Evolutionary conservation across 2,797 vertebrate genomes (phyloP).

Genomic region (Sphenodon punctatus): DNA sequence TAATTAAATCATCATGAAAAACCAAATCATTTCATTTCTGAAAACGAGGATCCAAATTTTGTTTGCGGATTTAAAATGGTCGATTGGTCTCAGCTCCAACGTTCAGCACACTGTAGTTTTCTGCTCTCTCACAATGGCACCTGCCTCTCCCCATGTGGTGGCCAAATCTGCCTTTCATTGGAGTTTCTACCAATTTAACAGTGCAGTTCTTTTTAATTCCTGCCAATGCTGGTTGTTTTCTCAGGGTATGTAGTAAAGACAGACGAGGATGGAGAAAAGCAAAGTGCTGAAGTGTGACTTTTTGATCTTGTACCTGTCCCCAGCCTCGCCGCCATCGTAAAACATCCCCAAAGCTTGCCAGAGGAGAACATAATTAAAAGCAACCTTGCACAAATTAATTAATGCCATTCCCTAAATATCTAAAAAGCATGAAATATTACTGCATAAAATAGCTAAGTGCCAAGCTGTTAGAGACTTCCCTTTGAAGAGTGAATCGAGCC

Average conservation of each 20-base stretch:
- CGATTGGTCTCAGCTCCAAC: too few species aligned
- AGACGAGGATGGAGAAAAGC: neutral
- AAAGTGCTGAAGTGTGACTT: neutral
- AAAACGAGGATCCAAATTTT: too few species aligned
- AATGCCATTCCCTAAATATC: conserved; percentile 17
- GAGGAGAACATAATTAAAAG: conserved; percentile 29
- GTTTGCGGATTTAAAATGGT: too few species aligned
- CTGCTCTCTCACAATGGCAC: neutral
- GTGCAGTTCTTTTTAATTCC: neutral
- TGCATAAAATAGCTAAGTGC: neutral
- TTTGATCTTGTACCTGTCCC: neutral
- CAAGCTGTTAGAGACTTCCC: neutral
- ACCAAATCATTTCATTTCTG: too few species aligned
- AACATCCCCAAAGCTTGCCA: neutral
- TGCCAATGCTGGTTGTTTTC: neutral
- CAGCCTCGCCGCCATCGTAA: neutral
- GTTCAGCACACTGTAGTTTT: neutral
- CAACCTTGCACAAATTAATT: conserved; percentile 6
- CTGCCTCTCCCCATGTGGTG: neutral
- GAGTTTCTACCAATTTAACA: neutral
- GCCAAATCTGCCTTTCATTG: neutral
- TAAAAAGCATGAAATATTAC: conserved; percentile 15
- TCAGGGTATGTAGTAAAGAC: neutral
- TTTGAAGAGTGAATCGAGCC: neutral
- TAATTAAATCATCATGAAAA: too few species aligned